Conservation (phyloP, 2,797 vertebrate genomes). For the Pseudomugil gertrudae region DNA sequence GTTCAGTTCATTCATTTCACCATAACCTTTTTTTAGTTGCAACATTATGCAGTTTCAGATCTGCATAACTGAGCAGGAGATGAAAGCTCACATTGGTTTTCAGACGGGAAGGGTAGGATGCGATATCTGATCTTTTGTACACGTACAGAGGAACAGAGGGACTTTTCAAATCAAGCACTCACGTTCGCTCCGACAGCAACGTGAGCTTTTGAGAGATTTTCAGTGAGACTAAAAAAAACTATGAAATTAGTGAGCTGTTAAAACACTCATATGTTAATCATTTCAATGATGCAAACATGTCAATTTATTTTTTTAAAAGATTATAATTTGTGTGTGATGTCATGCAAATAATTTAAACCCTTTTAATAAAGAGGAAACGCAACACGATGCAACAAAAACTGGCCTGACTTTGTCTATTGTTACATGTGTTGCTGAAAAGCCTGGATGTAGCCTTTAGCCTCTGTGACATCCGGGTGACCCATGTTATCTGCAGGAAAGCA, state of each 20-base stretch:
- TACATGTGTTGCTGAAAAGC: not conserved
- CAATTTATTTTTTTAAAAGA: not conserved
- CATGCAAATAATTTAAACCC: not conserved
- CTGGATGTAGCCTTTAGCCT: not conserved
- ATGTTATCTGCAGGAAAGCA: not conserved
- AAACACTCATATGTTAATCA: not conserved
- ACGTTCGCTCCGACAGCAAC: not conserved
- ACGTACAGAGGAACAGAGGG: slow-evolving; percentile 27
- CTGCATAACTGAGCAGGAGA: slow-evolving; percentile 17
- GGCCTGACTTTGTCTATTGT: not conserved
- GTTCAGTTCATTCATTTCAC: slow-evolving; percentile 6
- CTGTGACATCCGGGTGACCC: not conserved
- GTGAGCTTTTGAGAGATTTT: slow-evolving; percentile 2
- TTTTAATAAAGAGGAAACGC: not conserved
- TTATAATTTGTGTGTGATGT: not conserved
- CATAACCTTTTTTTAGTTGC: slow-evolving; percentile 19
- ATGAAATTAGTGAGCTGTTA: not conserved
- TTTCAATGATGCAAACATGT: not conserved
- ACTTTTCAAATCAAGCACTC: slow-evolving; percentile 24
- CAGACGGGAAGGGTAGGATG: not conserved
- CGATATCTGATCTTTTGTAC: slow-evolving; percentile 27
- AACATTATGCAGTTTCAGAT: slow-evolving; percentile 20
- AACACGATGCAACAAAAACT: not conserved
- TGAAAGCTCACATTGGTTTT: slow-evolving; percentile 38
- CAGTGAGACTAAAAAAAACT: not conserved